phyloP scores from a whole-genome alignment of 1,140 invertebrate genomes.

The Elymnias hypermnestra region DNA sequence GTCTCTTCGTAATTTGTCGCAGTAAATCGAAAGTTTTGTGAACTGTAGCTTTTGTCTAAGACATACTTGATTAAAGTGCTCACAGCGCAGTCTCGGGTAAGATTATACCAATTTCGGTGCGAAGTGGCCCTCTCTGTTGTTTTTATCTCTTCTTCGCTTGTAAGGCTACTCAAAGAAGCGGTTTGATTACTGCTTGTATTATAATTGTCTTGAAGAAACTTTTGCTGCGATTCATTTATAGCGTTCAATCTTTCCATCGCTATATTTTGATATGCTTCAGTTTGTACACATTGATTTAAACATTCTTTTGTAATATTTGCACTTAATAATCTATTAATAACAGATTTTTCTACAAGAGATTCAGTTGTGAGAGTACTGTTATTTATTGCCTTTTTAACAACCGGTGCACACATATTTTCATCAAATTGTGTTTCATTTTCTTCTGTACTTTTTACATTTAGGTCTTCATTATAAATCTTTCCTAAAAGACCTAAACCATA shows the following conservation, averaged over 20 bases:
- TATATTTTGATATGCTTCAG: neutral
- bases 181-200: conserved; percentile 21
- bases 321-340: conserved; percentile 3
- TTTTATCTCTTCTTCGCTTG: conserved; percentile 5
- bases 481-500: conserved; percentile 41
- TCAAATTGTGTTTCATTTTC: conserved; percentile 27
- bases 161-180: conserved; percentile 10
- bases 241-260: neutral
- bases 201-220: neutral
- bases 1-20: neutral
- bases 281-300: neutral
- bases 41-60: conserved; percentile 15
- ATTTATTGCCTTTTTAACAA: neutral
- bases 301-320: neutral
- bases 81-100: conserved; percentile 32
- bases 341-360: neutral
- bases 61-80: conserved; percentile 31
- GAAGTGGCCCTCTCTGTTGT: conserved; percentile 28
- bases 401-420: conserved; percentile 1
- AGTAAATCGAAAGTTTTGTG: conserved; percentile 16
- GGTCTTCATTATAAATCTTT: conserved; percentile 42
- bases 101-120: conserved; percentile 29
- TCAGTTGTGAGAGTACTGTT: conserved; percentile 9
- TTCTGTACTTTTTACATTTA: conserved; percentile 13
- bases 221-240: neutral